phyloP scores from a whole-genome alignment of 2,113 vertebrate genomes.

The Nanorana parkeri region DNA sequence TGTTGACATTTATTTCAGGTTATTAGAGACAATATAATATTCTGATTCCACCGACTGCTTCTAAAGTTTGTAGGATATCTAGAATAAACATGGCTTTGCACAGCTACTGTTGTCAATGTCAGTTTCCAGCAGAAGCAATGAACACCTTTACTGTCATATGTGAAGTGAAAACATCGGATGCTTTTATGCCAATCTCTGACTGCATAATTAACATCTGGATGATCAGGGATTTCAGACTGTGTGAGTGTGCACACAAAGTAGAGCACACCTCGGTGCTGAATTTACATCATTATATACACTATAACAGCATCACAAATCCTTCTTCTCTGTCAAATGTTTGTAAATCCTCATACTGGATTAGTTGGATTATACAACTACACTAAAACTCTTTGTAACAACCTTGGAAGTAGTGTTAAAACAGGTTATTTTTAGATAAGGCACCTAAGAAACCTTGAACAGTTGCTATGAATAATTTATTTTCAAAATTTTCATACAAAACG shows the following conservation, averaged over 20 bases:
- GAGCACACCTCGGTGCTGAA: background rate
- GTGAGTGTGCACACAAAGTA: constrained; percentile 34
- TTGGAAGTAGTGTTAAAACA: too few species aligned
- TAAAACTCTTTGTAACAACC: too few species aligned
- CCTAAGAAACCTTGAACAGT: too few species aligned
- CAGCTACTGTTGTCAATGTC: constrained; percentile 14
- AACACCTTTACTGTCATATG: constrained; percentile 35
- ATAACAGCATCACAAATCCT: background rate
- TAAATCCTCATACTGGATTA: too few species aligned
- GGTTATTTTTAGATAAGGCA: too few species aligned
- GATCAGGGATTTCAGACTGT: constrained; percentile 30
- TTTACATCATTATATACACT: background rate
- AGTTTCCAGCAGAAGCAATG: constrained; percentile 3
- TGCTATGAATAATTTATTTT: too few species aligned
- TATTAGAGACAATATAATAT: too few species aligned
- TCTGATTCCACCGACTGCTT: background rate
- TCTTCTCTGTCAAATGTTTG: background rate
- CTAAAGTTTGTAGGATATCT: background rate
- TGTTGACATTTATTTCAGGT: too few species aligned
- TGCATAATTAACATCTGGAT: constrained; percentile 51
- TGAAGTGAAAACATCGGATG: constrained; percentile 36
- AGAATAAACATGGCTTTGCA: background rate
- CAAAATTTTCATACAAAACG: too few species aligned
- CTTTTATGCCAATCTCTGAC: constrained; percentile 10
- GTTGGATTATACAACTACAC: too few species aligned